Conservation (phyloP, 2,113 vertebrate species). For the Siniperca knerii region DNA sequence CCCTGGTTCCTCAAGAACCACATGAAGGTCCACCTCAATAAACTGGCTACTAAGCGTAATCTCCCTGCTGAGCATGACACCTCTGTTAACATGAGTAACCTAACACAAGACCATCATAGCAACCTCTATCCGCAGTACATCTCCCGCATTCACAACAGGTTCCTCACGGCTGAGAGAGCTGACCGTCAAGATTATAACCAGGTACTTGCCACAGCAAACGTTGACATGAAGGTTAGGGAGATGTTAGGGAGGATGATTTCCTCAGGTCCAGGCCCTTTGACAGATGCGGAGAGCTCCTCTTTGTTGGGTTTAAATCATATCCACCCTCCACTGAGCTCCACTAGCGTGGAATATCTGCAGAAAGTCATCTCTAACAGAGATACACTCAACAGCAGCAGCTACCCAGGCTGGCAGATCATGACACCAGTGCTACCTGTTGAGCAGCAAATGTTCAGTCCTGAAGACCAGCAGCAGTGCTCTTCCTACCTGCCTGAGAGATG, state of each 20-base stretch:
- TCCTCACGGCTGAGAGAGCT: conserved; percentile 89
- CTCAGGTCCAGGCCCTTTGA: conserved; percentile 84
- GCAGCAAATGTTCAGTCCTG: conserved; percentile 91
- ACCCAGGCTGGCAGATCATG: conserved; percentile 97
- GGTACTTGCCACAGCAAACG: conserved; percentile 89
- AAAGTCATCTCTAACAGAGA: conserved; percentile 91
- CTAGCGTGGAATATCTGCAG: conserved; percentile 94
- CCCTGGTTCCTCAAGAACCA: conserved; percentile 99
- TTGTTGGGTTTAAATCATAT: conserved; percentile 91
- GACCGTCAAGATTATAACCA: conserved; percentile 89
- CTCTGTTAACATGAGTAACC: conserved; percentile 84
- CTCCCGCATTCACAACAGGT: conserved; percentile 93
- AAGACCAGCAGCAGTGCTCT: conserved; percentile 82
- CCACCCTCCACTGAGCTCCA: conserved; percentile 91
- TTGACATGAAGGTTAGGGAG: conserved; percentile 93
- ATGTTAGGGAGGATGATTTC: conserved; percentile 94
- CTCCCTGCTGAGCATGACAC: conserved; percentile 74
- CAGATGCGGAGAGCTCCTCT: conserved; percentile 91
- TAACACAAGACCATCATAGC: conserved; percentile 91
- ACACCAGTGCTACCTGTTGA: conserved; percentile 92
- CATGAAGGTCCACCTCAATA: conserved; percentile 99
- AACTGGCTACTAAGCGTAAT: conserved; percentile 93
- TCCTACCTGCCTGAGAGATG: conserved; percentile 84
- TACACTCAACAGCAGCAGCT: conserved; percentile 90
- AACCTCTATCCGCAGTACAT: conserved; percentile 95